Conservation (phyloP, 1,140 invertebrate genomes). For the Drosophila orosa region DNA sequence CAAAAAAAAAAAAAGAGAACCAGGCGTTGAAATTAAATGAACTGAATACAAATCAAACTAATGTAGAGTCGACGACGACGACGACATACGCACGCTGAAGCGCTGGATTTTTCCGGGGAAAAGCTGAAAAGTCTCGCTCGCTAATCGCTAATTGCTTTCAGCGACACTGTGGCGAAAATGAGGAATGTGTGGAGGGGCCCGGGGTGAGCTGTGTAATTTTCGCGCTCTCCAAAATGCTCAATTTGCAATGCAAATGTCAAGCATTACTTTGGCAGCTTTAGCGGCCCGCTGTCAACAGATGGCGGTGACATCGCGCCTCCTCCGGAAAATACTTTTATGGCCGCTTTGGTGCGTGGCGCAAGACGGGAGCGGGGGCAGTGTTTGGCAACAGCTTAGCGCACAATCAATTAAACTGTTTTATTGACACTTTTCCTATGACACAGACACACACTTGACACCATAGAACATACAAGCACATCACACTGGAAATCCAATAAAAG, state of each 20-base stretch:
- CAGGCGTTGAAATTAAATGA: constrained; percentile 50
- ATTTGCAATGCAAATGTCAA: constrained; percentile 81
- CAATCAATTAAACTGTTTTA: constrained; percentile 82
- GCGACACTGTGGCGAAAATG: constrained; percentile 44
- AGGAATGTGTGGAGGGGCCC: background rate
- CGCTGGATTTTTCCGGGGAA: constrained; percentile 21
- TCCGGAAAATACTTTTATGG: constrained; percentile 57
- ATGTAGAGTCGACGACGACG: constrained; percentile 53
- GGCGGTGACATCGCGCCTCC: constrained; percentile 12
- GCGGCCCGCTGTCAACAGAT: constrained; percentile 40
- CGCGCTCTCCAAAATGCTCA: constrained; percentile 76
- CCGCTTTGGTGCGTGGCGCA: constrained; percentile 7
- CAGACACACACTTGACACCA: constrained; percentile 39
- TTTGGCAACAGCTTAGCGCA: constrained; percentile 78
- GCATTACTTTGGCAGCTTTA: constrained; percentile 68
- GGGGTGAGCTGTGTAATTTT: constrained; percentile 70
- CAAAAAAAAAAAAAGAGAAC: constrained; percentile 31
- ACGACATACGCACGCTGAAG: constrained; percentile 39
- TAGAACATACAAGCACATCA: constrained; percentile 7
- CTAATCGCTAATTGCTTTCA: constrained; percentile 81
- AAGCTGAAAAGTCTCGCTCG: constrained; percentile 71
- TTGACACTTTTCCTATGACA: constrained; percentile 63
- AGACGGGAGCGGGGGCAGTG: constrained; percentile 13
- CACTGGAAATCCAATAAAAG: background rate
- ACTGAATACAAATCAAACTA: constrained; percentile 67